Conservation (phyloP, 2,113 vertebrate species). For the Myiozetetes cayanensis region DNA sequence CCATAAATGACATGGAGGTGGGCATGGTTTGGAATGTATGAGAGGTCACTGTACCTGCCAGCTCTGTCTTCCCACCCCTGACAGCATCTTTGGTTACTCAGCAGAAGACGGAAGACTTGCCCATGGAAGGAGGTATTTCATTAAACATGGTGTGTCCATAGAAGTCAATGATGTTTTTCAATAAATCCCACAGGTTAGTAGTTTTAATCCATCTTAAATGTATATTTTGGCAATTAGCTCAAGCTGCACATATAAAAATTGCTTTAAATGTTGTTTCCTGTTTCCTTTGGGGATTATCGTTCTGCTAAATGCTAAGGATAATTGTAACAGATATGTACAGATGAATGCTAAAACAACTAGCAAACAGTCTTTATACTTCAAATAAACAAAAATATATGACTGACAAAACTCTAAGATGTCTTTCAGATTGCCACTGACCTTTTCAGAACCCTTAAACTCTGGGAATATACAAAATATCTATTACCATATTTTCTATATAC, state of each 20-base stretch:
- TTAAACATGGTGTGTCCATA: not conserved
- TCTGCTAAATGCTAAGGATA: not conserved
- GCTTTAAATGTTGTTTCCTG: not conserved
- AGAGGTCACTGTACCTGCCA: not conserved
- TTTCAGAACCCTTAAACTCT: not conserved
- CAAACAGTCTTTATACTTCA: not conserved
- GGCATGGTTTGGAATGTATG: not conserved
- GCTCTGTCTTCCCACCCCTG: not conserved
- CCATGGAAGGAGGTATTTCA: not conserved
- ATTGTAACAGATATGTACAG: not conserved
- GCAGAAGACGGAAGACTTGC: not conserved
- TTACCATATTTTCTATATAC: not conserved
- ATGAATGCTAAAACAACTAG: not conserved
- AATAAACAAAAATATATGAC: not conserved
- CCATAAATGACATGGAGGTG: not conserved
- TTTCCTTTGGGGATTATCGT: slow-evolving; percentile 1
- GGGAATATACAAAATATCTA: not conserved
- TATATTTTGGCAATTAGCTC: slow-evolving; percentile 35
- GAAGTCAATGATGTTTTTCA: not conserved
- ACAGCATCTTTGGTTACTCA: not conserved
- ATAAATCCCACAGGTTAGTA: not conserved
- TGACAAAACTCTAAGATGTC: not conserved
- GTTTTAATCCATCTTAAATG: not conserved
- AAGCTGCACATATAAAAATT: slow-evolving; percentile 1
- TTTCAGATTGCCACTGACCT: not conserved